Evolutionary conservation across 2,888 invertebrate genomes (phyloP), one percentile per base, ranked within the genome.

Genomic region (Sylvicola fuscatus): DNA sequence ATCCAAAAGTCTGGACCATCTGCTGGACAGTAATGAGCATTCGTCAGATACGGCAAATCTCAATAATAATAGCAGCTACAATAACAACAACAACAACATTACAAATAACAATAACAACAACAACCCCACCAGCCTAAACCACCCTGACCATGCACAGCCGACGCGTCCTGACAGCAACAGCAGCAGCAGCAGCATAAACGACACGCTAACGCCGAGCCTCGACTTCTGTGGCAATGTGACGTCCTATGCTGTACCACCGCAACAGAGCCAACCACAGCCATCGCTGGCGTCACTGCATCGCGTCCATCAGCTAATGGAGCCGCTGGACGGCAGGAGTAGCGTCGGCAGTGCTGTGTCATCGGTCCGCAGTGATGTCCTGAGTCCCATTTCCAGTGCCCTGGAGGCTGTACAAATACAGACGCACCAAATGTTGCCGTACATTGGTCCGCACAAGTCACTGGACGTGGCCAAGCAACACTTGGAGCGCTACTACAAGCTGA

Each of bases 401-500:
- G 21, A 21, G 8, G 21, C 21, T 4, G 21, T 21, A 8, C 21
- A 21, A 21, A 21, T 21, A 21, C 21, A 21, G 8, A 8, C 21
- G 21, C 21, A 21, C 4, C 21, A 21, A 21, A 21, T 21, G 21
- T 6, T 21, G 21, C 21, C 21, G 5, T 21, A 21, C 21, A 21
- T 21, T 21, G 21, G 21, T 4, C 21, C 46, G 27, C 29, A 29
- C n/a, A 13, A 37, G 16, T 44, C 49, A 3, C 38, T 59, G 7
- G 53, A 52, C 37, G 53, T 58, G 13, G 49, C 53, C 3, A 55
- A 53, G 37, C 58, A 54, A 42, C 54, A 56, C 35, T 40, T 56
- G 4, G 54, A 52, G 38, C 48, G 49, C 15, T 50, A 53, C 27
- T 39, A 49, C 3, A 39, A 46, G 30, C 42, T 54, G 6, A 53